Evolutionary conservation across 1,140 invertebrate species (phyloP).

Genomic region (Bombus impatiens): DNA sequence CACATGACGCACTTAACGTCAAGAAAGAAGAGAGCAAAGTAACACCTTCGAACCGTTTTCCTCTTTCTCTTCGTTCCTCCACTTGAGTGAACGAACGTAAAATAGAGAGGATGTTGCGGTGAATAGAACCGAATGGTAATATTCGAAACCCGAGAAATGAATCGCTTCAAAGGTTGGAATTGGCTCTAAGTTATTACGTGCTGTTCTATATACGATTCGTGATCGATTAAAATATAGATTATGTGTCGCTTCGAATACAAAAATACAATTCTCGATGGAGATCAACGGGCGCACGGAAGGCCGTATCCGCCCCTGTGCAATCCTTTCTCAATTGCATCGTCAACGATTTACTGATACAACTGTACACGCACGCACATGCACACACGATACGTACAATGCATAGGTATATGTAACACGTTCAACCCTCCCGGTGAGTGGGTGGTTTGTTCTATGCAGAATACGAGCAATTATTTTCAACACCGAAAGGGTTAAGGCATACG

Average conservation of each 20-base stretch:
- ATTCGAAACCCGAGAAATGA: neutral
- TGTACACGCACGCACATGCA: slow-evolving; percentile 17
- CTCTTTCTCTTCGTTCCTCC: neutral
- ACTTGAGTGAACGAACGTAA: neutral
- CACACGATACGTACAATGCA: slow-evolving; percentile 7
- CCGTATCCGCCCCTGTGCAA: slow-evolving; percentile 27
- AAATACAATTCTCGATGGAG: slow-evolving; percentile 66
- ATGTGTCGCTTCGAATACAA: slow-evolving; percentile 58
- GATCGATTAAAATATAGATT: slow-evolving; percentile 68
- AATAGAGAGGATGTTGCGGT: neutral
- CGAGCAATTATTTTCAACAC: neutral
- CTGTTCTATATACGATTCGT: slow-evolving; percentile 24
- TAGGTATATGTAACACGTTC: neutral
- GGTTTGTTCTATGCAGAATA: neutral
- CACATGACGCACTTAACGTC: neutral
- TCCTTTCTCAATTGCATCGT: slow-evolving; percentile 24
- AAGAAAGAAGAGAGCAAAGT: slow-evolving; percentile 9
- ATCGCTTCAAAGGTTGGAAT: slow-evolving; percentile 10
- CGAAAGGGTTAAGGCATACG: neutral
- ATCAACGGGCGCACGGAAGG: slow-evolving; percentile 48
- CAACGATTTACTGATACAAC: slow-evolving; percentile 43
- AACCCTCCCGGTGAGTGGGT: neutral
- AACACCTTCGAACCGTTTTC: neutral
- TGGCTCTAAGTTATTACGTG: slow-evolving; percentile 26
- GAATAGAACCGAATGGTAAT: neutral